phyloP scores from a whole-genome alignment of 2,797 vertebrate genomes.

The Acrossocheilus wenchowensis region DNA sequence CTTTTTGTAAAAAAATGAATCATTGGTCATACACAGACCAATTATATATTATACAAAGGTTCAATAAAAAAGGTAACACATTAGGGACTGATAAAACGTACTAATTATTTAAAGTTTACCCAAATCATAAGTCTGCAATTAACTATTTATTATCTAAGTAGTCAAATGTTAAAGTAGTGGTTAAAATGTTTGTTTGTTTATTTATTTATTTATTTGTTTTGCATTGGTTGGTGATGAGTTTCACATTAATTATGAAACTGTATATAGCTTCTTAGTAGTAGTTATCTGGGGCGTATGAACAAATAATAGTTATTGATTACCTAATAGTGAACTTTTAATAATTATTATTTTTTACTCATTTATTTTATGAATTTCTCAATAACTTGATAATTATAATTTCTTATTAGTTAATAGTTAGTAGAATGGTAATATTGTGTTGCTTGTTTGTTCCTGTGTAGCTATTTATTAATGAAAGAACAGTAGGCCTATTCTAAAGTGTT shows the following conservation, averaged over 20 bases:
- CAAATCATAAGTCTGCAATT: neutral
- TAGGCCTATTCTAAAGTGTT: neutral
- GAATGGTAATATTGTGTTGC: neutral
- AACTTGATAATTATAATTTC: neutral
- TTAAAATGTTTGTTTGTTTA: neutral
- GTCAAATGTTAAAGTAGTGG: neutral
- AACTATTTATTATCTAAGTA: neutral
- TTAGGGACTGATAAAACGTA: neutral
- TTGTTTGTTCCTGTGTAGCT: neutral
- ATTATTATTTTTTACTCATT: neutral
- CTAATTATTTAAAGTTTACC: neutral
- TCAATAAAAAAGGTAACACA: neutral
- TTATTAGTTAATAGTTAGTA: neutral
- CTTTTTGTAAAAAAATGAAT: neutral
- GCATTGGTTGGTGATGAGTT: neutral
- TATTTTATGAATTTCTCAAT: neutral
- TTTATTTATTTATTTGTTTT: neutral
- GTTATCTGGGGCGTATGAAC: neutral
- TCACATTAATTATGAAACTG: neutral
- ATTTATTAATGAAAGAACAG: neutral
- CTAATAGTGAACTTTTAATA: neutral
- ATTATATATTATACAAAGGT: neutral
- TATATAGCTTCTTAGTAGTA: neutral
- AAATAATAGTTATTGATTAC: neutral
- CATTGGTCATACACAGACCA: neutral